These are phyloP conservation scores for Cheilosia soror DNA, from an alignment of 2,888 invertebrate species.

Conservation along the genomic window DNA sequence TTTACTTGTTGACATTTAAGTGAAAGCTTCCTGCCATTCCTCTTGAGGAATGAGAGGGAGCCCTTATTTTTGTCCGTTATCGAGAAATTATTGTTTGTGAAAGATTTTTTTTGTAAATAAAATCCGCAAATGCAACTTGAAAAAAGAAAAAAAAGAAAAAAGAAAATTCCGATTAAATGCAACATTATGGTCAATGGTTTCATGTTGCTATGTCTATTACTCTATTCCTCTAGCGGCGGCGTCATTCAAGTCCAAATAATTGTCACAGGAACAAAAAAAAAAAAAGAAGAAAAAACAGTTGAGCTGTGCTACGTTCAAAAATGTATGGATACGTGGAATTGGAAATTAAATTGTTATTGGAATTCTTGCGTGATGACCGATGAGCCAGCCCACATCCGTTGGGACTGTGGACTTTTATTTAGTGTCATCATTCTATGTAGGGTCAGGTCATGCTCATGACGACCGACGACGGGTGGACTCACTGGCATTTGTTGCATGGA, in stretches of 20 bases:
- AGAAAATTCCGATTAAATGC: too few relatives aligned
- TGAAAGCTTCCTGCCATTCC: constrained; percentile 33
- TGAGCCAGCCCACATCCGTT: not conserved
- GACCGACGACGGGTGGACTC: not conserved
- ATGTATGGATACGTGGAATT: not conserved
- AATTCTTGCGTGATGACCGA: not conserved
- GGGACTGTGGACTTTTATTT: not conserved
- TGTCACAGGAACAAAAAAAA: not conserved
- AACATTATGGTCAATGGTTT: too few relatives aligned
- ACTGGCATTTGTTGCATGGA: not conserved
- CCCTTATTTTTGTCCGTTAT: not conserved
- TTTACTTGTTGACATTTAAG: constrained; percentile 69
- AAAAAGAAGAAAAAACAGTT: not conserved
- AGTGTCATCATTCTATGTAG: constrained; percentile 9
- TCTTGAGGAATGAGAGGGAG: not conserved
- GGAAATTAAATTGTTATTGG: not conserved
- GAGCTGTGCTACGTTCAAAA: not conserved
- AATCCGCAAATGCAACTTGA: not conserved
- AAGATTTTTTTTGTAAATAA: too few relatives aligned
- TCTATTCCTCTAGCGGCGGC: too few relatives aligned
- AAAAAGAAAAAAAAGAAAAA: not conserved
- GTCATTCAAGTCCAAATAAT: too few relatives aligned
- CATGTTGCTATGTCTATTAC: too few relatives aligned
- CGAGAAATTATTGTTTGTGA: not conserved
- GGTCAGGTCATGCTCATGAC: constrained; percentile 48